A percentile compares a stretch with the other conserved stretches of the same genome.
phyloP scores from a whole-genome alignment of 2,797 vertebrate genomes.

The Scleropages formosus region DNA sequence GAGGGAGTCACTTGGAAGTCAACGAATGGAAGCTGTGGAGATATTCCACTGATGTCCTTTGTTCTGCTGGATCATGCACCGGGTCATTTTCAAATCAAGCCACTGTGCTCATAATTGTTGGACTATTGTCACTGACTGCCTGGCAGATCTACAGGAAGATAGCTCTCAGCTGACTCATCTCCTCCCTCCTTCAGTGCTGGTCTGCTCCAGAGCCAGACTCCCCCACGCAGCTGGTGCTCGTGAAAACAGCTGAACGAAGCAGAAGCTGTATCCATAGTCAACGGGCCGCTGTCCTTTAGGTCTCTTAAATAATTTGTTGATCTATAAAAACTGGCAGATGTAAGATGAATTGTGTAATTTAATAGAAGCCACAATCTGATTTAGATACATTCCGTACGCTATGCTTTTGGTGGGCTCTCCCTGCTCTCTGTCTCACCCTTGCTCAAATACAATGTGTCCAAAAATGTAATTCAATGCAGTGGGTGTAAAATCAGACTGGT shows the following conservation, averaged over 20 bases:
- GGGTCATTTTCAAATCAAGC: constrained; percentile 57
- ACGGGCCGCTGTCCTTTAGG: constrained; percentile 9
- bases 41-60: constrained; percentile 44
- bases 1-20: not conserved
- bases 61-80: constrained; percentile 52
- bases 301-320: not conserved
- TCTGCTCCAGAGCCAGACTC: not conserved
- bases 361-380: not conserved
- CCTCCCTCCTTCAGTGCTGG: not conserved
- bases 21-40: constrained; percentile 10
- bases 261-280: constrained; percentile 7
- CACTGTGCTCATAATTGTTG: constrained; percentile 60
- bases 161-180: constrained; percentile 45
- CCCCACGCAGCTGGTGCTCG: not conserved
- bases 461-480: too few species aligned
- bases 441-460: too few species aligned
- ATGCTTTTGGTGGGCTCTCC: not conserved
- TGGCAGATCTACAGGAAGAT: constrained; percentile 45
- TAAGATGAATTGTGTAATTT: constrained; percentile 18
- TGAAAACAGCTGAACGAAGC: constrained; percentile 14
- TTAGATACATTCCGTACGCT: not conserved
- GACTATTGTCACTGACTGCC: constrained; percentile 65
- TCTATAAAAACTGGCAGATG: constrained; percentile 24
- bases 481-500: too few species aligned
- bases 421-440: not conserved